These are phyloP conservation scores for Xylocampa areola DNA, from an alignment of 2,888 invertebrate genomes.

Conservation along the genomic window DNA sequence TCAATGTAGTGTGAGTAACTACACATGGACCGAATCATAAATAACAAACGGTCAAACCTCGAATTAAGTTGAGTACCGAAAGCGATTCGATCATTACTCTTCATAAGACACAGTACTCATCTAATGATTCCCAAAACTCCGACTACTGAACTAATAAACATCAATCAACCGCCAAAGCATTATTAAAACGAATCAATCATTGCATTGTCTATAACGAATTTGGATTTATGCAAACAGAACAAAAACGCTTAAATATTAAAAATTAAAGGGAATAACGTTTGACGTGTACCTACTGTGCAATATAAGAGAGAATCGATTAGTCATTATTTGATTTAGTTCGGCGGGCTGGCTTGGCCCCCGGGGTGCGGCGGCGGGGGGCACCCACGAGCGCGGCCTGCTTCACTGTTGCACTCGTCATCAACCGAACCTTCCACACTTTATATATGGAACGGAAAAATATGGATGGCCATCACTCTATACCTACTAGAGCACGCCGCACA, in stretches of 20 bases:
- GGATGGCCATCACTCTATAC: conserved; percentile 61
- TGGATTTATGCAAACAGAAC: conserved; percentile 86
- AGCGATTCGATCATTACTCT: conserved; percentile 84
- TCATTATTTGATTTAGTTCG: conserved; percentile 90
- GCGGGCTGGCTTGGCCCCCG: conserved; percentile 82
- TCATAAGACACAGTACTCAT: conserved; percentile 85
- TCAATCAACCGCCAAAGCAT: conserved; percentile 85
- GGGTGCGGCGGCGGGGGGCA: conserved; percentile 83
- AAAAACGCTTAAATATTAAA: conserved; percentile 78
- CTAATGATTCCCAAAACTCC: conserved; percentile 87
- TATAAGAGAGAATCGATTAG: conserved; percentile 89
- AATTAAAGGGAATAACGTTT: conserved; percentile 88
- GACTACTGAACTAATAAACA: conserved; percentile 90
- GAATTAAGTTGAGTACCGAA: conserved; percentile 87
- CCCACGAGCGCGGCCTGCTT: conserved; percentile 80
- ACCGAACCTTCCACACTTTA: conserved; percentile 86
- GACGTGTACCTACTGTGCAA: conserved; percentile 90
- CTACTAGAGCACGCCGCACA: conserved; percentile 50
- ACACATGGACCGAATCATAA: conserved; percentile 76
- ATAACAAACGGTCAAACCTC: conserved; percentile 81
- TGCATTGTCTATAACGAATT: conserved; percentile 86
- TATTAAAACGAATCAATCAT: conserved; percentile 88
- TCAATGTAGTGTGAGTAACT: conserved; percentile 75
- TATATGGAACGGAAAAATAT: conserved; percentile 77
- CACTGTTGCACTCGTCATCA: conserved; percentile 83